These are phyloP conservation scores for Sialis fuliginosa DNA, from an alignment of 2,888 invertebrate species.

Conservation along the genomic window DNA sequence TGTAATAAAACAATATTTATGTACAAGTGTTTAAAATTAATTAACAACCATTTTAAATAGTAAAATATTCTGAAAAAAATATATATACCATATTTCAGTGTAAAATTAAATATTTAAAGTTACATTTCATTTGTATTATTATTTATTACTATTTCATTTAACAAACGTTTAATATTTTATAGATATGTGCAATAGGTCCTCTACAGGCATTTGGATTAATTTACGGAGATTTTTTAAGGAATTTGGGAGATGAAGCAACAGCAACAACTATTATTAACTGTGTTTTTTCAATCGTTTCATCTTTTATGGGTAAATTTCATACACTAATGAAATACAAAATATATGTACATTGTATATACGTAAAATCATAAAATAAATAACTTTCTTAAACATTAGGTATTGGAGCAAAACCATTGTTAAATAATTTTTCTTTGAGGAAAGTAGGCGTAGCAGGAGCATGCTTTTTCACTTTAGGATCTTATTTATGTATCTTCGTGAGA, in stretches of 20 bases:
- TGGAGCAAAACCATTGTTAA: conserved; percentile 45
- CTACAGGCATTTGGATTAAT: conserved; percentile 51
- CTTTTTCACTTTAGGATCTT: conserved; percentile 41
- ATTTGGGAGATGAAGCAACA: conserved; percentile 46
- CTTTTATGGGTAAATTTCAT: conserved; percentile 34
- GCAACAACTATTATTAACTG: conserved; percentile 52
- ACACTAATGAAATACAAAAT: background rate
- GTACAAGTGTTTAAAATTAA: no score
- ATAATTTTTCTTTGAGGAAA: conserved; percentile 43
- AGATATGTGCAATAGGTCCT: conserved; percentile 51
- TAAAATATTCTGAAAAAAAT: no score
- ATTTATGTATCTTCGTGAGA: conserved; percentile 41
- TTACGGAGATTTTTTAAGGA: conserved; percentile 48
- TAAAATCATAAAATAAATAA: background rate
- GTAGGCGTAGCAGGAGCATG: conserved; percentile 48
- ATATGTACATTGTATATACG: conserved; percentile 3
- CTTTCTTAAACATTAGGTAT: conserved; percentile 34
- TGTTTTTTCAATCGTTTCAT: conserved; percentile 44
- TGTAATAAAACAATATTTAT: no score
- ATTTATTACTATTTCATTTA: no score
- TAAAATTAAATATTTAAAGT: no score
- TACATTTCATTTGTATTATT: no score
- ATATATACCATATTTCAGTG: no score
- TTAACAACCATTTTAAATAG: no score
- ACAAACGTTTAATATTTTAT: conserved; percentile 12